Evolutionary conservation across 2,888 invertebrate genomes (phyloP), one percentile per base, ranked within the genome.

Genomic region (Stramonita haemastoma): DNA sequence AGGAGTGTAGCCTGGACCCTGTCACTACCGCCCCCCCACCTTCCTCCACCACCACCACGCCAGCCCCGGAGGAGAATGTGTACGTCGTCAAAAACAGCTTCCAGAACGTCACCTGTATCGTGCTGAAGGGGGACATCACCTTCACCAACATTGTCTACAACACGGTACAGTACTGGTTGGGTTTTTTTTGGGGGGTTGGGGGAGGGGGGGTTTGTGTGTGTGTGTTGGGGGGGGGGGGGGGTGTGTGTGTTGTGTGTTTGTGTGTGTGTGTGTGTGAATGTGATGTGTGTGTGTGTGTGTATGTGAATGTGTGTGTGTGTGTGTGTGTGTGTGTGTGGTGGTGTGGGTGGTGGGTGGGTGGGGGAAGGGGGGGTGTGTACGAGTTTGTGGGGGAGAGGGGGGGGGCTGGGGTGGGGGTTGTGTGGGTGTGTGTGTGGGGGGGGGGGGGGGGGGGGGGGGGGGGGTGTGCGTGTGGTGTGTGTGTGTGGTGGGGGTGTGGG

Each of bases 31-130:
- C 56, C 46, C 2, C 22, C 6, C 56, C 84, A 1, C 5, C 84
- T 15, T 1, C 26, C 26, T 60, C 60, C 86, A 57, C 60, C 29
- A 34, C 32, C 0, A 83, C 88, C 70, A 11, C 73, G 4, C 19
- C 79, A 4, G 29, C 70, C 26, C 89, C 90, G 22, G 22, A 32
- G 17, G 73, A 79, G 26, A 90, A 87, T 60, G 85, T 57, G 22
- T 87, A 85, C 36, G 77, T 32, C 4, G 90, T 90, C 26, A 86
- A 29, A 29, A 90, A 90, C 15, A 57, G 34, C 32, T 19, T 19
- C 0, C 60, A 87, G 8, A 77, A 79, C n/a, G 90, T 85, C 19
- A 90, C 90, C 34, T 92, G 92, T 89, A 88, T 92, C 8, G 81
- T 91, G 73, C 85, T 92, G 70, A 36, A 87, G 17, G 91, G 89